Evolutionary conservation across 1,140 invertebrate genomes (phyloP).

Genomic region (Euborellia annulipes): DNA sequence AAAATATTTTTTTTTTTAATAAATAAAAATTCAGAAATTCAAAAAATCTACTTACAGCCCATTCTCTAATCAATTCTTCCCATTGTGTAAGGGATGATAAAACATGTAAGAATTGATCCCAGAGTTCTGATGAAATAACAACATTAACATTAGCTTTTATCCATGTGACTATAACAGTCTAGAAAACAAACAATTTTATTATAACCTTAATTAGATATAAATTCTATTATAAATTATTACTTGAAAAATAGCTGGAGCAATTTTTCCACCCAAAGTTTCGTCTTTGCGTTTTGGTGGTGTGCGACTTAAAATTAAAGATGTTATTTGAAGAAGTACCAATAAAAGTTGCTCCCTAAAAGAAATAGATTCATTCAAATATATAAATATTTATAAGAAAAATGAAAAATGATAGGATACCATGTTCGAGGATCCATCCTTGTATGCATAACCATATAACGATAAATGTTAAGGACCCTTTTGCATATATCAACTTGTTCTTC

Average conservation of each 20-base stretch:
- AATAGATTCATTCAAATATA: conserved; percentile 15
- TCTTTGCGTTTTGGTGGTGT: conserved; percentile 53
- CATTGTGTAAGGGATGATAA: conserved; percentile 80
- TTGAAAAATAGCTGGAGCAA: conserved; percentile 79
- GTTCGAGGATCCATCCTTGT: conserved; percentile 79
- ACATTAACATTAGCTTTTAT: conserved; percentile 95
- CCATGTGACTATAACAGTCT: conserved; percentile 95
- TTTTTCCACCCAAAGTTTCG: conserved; percentile 58
- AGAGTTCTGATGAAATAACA: conserved; percentile 67
- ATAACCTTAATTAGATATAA: conserved; percentile 1
- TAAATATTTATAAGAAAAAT: conserved; percentile 2
- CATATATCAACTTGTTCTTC: conserved; percentile 93
- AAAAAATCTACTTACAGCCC: conserved; percentile 55
- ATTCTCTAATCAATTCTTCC: conserved; percentile 90
- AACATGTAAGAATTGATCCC: conserved; percentile 86
- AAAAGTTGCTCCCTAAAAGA: conserved; percentile 64
- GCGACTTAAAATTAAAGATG: conserved; percentile 72
- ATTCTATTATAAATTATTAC: conserved; percentile 19
- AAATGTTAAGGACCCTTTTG: conserved; percentile 91
- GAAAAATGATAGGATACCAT: conserved; percentile 52
- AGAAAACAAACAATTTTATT: conserved; percentile 28
- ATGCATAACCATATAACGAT: conserved; percentile 95
- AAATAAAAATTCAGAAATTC: not conserved
- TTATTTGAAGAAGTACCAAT: conserved; percentile 79
- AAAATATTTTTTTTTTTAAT: not conserved